Evolutionary conservation across 2,113 vertebrate species (phyloP), one percentile per base, ranked within the genome.

Genomic region (Strix aluco): DNA sequence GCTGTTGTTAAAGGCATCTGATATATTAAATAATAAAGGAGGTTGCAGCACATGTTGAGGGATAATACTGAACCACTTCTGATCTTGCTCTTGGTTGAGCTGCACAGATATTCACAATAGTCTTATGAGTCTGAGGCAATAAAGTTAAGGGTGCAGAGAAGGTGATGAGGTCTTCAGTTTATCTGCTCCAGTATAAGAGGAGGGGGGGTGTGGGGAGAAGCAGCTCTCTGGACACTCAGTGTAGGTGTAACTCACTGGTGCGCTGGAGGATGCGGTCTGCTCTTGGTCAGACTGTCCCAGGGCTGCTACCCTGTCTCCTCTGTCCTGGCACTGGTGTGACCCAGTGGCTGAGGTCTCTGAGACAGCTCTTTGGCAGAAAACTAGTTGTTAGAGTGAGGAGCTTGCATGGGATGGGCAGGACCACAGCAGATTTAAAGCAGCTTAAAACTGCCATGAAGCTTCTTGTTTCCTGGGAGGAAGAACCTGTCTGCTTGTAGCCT

Each of bases 151-250:
- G 12, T 85, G n/a, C 15, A 47, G 52, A 81, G 36, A 74, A 54
- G 29, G 54, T 55, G 29, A 20, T 7, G 29, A 75, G 36, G 5
- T 71, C 32, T 79, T 74, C 58, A 25, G 34, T 65, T 71, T 61
- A 18, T n/a, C 36, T 49, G 15, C 26, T 69, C 27, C 40, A 66
- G 26, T 30, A 2, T 44, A 55, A 52, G 51, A 42, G 38, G 18
- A 21, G 9, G 11, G 5, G 6, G 9, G 15, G 3, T 5, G 5
- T 23, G 7, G 20, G 22, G n/a, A 63, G 61, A 52, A 61, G 44
- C 15, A 72, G 8, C n/a, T 86, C 27, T 29, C 44, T 18, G 40
- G 26, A 27, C 15, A 3, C 29, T 62, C 0, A 0, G 8, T 19
- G 26, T 51, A 42, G 59, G 8, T 19, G 26, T 51, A 42, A 51